These are phyloP conservation scores for Drosophila nigritarsus DNA, from an alignment of 2,888 invertebrate genomes.

Conservation along the genomic window DNA sequence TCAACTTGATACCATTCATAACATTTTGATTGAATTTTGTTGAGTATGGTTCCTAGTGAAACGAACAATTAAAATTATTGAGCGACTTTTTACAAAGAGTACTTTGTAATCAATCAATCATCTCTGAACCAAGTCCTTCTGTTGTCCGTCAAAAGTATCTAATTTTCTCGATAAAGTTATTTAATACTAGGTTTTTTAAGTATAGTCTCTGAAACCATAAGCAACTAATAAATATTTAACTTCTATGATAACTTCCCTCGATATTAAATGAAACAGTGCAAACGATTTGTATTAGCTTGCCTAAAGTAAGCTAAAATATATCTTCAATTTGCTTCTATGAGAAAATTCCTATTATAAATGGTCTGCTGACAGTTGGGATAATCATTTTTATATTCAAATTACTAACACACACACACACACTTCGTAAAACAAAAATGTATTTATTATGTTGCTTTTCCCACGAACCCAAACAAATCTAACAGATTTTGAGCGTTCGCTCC, in stretches of 20 bases:
- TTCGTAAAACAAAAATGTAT: neutral
- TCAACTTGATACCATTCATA: neutral
- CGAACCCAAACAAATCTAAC: neutral
- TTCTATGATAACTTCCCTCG: too few species aligned
- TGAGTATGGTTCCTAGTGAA: neutral
- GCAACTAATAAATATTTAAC: neutral
- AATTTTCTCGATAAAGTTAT: neutral
- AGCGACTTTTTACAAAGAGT: neutral
- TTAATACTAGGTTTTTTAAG: neutral
- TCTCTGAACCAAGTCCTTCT: neutral
- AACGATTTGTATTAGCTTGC: neutral
- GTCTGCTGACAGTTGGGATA: neutral
- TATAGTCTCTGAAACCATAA: neutral
- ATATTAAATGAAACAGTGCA: neutral
- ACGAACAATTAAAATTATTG: neutral
- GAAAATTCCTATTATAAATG: neutral
- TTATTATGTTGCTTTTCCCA: neutral
- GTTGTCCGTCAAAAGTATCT: neutral
- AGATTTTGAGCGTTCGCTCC: conserved; percentile 1
- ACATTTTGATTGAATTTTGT: neutral
- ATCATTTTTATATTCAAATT: neutral
- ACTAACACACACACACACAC: neutral
- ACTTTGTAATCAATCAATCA: neutral
- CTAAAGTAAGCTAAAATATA: neutral
- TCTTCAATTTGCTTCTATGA: neutral